A percentile compares a stretch with the other conserved stretches of the same genome.
These are phyloP conservation scores for Tyrophagus putrescentiae DNA, from an alignment of 1,140 invertebrate genomes.

Conservation along the genomic window DNA sequence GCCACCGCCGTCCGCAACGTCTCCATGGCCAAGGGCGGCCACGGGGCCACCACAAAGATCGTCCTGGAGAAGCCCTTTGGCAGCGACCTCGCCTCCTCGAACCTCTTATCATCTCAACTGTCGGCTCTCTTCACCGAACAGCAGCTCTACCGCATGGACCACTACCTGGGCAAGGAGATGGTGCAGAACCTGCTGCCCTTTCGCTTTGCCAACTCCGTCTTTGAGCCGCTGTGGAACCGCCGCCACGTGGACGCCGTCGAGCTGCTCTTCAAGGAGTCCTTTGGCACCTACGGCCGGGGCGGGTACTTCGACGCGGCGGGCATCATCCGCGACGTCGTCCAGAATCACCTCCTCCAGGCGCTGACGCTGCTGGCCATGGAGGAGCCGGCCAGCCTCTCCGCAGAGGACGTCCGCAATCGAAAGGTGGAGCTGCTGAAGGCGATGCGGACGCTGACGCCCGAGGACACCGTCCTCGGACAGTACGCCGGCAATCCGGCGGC, in stretches of 20 bases:
- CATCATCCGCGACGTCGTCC: constrained; percentile 26
- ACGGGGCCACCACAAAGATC: constrained; percentile 39
- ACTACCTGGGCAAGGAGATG: constrained; percentile 46
- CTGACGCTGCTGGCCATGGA: constrained; percentile 42
- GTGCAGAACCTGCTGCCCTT: constrained; percentile 44
- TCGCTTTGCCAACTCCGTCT: constrained; percentile 29
- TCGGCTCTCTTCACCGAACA: constrained; percentile 39
- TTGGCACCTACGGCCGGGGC: constrained; percentile 42
- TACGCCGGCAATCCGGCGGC: constrained; percentile 39
- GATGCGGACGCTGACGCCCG: constrained; percentile 34
- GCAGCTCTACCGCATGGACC: constrained; percentile 43
- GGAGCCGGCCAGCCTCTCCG: constrained; percentile 37
- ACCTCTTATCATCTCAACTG: constrained; percentile 38
- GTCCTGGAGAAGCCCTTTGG: constrained; percentile 46
- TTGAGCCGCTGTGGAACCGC: constrained; percentile 36
- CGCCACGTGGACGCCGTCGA: constrained; percentile 38
- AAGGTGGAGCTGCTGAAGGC: constrained; percentile 42
- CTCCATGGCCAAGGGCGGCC: constrained; percentile 37
- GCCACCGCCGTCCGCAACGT: constrained; percentile 37
- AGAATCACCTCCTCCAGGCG: constrained; percentile 24
- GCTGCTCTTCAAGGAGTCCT: constrained; percentile 44
- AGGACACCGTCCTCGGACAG: constrained; percentile 41
- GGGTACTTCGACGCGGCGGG: constrained; percentile 34
- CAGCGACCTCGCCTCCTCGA: constrained; percentile 38
- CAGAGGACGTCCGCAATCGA: constrained; percentile 44